Conservation (phyloP, 1,140 invertebrate species). For the Hirudo medicinalis region DNA sequence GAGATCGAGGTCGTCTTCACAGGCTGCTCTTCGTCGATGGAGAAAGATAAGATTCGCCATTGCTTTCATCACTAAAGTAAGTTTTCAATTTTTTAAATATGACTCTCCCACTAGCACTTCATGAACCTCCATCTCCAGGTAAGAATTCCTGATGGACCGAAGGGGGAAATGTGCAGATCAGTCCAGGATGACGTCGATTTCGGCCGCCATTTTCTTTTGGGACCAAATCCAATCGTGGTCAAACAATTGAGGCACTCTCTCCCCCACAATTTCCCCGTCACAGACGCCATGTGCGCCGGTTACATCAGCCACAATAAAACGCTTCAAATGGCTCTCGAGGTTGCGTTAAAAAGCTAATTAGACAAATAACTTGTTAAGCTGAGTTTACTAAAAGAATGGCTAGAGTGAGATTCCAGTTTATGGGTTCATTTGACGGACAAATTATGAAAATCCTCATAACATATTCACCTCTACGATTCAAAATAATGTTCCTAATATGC, state of each 20-base stretch:
- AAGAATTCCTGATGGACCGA: constrained; percentile 21
- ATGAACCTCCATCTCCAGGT: background rate
- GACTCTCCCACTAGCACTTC: background rate
- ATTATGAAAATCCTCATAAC: no score
- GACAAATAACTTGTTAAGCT: background rate
- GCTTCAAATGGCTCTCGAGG: background rate
- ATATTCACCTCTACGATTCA: no score
- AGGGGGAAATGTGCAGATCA: constrained; percentile 21
- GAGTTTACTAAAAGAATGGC: no score
- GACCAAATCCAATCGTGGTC: constrained; percentile 17
- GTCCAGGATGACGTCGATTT: constrained; percentile 22
- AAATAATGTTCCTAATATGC: no score
- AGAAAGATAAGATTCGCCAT: constrained; percentile 21
- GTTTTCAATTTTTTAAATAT: background rate
- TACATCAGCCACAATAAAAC: constrained; percentile 4
- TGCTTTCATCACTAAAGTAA: constrained; percentile 13
- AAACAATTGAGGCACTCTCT: background rate
- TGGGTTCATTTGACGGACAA: no score
- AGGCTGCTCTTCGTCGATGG: constrained; percentile 13
- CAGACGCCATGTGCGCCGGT: constrained; percentile 8
- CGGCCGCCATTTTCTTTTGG: constrained; percentile 17
- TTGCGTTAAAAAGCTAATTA: background rate
- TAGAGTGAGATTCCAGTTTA: no score
- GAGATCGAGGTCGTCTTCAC: background rate
- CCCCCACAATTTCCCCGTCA: constrained; percentile 18